Base-by-base conservation (phyloP, 1,140 invertebrate genomes). In the Nomia melanderi region DNA sequence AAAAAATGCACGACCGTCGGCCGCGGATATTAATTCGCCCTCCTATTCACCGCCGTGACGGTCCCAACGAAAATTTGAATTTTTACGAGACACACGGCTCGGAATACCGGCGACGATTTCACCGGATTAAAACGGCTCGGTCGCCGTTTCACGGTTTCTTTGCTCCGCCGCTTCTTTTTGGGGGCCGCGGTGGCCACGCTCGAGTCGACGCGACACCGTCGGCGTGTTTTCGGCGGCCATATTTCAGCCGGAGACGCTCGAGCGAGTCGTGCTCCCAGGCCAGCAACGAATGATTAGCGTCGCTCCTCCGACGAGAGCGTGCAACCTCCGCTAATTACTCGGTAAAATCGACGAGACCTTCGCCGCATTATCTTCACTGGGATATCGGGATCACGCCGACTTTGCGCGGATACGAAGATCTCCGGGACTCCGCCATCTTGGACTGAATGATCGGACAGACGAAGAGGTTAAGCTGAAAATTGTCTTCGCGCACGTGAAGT, bases 311-410 rank as follows among this genome's bases (percentile, higher is more conserved):
- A 78, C 79, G 71, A 74, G 69, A 78, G 50, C 63, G 74, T 83
- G 78, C 79, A 82, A 78, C 79, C 80, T 56, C 59, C 63, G 69
- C 77, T 84, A 84, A 84, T 83, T 83, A 83, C 82, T 83, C 77
- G 63, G 59, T 56, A 23, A 82, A 82, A 82, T 75, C 50, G 82
- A 81, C 74, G 80, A 70, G 69, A 67, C 53, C 75, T 81, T 44
- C 50, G 53, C 53, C 17, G 44, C 23, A 54, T 77, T 82, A 72
- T 83, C 79, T 78, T 25, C 33, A 11, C 25, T 29, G 23, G 33
- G 50, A 63, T 82, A 82, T 82, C 75, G 36, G 33, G 57, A 41
- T n/a, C 29, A 33, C 50, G 67, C 63, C 50, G 53, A 25, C 5
- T 23, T 41, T 12, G 17, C 41, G 64, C 25, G 60, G 27, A 41